Conservation (phyloP, 2,113 vertebrate genomes). For the Corydoras sp. region DNA sequence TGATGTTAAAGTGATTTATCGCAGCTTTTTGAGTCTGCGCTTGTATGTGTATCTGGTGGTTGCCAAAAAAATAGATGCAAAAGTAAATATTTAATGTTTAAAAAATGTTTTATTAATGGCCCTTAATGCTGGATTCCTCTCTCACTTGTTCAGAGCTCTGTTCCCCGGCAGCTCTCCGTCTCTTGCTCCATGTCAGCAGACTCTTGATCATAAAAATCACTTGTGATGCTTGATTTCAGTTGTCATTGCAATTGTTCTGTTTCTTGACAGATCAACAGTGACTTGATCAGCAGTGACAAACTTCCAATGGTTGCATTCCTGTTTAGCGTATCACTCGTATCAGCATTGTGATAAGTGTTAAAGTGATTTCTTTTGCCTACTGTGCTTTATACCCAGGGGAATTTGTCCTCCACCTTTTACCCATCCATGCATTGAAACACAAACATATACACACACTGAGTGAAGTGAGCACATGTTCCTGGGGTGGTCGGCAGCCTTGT, state of each 20-base stretch:
- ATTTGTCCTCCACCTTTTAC: too few species aligned
- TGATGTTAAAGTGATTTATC: too few species aligned
- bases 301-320: constrained; percentile 80
- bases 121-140: background rate
- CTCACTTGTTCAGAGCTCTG: background rate
- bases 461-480: too few species aligned
- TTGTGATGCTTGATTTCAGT: constrained; percentile 11
- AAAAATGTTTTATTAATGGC: constrained; percentile 2
- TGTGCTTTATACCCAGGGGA: too few species aligned
- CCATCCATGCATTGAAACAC: too few species aligned
- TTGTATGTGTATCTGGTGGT: background rate
- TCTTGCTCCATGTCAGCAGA: background rate
- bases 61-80: background rate
- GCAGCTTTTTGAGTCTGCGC: too few species aligned
- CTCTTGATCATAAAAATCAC: background rate
- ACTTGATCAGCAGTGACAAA: constrained; percentile 67
- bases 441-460: background rate
- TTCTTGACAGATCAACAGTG: constrained; percentile 39
- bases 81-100: background rate
- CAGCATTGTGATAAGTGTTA: background rate
- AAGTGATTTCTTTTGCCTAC: background rate
- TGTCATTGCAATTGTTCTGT: constrained; percentile 44
- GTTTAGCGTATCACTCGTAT: constrained; percentile 63
- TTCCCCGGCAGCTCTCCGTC: background rate
- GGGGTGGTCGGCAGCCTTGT: too few species aligned